These are phyloP conservation scores for Pelvicachromis taeniatus DNA, from an alignment of 2,113 vertebrate species.

Conservation along the genomic window DNA sequence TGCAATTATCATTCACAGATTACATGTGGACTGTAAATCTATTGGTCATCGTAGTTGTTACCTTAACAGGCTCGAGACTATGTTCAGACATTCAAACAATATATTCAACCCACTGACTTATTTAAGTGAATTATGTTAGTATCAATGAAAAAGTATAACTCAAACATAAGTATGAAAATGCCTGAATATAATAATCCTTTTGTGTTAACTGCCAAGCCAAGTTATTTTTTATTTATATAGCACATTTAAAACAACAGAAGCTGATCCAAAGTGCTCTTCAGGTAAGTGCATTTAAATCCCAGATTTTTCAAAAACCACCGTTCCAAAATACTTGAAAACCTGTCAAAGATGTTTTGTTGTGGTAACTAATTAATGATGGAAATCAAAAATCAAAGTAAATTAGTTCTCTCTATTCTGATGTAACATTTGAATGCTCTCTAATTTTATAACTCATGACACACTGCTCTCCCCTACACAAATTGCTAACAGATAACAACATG, in stretches of 20 bases:
- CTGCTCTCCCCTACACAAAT: not conserved
- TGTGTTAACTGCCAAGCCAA: not conserved
- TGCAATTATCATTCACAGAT: not conserved
- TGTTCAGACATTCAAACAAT: not conserved
- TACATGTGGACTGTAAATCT: not conserved
- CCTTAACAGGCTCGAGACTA: not conserved
- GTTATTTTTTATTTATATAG: not conserved
- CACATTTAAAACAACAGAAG: not conserved
- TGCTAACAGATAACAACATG: not conserved
- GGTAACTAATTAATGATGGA: not conserved
- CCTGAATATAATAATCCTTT: not conserved
- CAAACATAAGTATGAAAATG: not conserved
- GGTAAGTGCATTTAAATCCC: not conserved
- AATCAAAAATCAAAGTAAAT: not conserved
- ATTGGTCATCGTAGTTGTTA: not conserved
- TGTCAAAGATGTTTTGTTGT: not conserved
- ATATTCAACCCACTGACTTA: not conserved
- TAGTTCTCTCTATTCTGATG: not conserved
- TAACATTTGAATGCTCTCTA: not conserved
- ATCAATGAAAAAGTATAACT: not conserved
- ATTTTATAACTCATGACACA: not conserved
- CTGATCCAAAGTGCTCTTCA: not conserved
- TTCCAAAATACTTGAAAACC: not conserved
- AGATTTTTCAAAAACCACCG: not conserved
- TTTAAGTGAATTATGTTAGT: not conserved